A percentile compares a stretch with the other conserved stretches of the same genome.
phyloP scores from a whole-genome alignment of 2,113 vertebrate species.

The Odontesthes bonariensis region DNA sequence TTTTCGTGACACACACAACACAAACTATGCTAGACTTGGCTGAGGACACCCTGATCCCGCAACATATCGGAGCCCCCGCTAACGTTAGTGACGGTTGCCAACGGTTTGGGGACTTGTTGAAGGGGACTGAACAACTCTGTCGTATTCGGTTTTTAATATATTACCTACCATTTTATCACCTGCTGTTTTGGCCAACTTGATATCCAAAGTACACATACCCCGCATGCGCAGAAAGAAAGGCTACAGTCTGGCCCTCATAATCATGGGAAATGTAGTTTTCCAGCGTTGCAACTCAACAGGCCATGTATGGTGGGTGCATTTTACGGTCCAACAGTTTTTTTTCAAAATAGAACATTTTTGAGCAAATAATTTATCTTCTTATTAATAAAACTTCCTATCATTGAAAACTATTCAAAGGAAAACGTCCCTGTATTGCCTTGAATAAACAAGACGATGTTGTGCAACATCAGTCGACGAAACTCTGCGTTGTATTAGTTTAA shows the following conservation, averaged over 20 bases:
- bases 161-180: conserved; percentile 88
- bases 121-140: conserved; percentile 38
- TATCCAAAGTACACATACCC: conserved; percentile 63
- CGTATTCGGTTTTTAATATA: conserved; percentile 65
- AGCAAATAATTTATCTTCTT: not conserved
- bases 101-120: conserved; percentile 17
- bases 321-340: too few relatives aligned
- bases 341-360: too few relatives aligned
- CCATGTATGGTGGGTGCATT: not conserved
- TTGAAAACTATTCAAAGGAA: not conserved
- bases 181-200: conserved; percentile 85
- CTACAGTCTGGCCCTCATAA: not conserved
- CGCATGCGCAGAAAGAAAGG: conserved; percentile 79
- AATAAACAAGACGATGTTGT: not conserved
- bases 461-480: not conserved
- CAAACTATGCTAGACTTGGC: conserved; percentile 74
- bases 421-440: not conserved
- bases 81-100: not conserved
- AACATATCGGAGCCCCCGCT: not conserved
- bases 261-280: conserved; percentile 70
- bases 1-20: conserved; percentile 63
- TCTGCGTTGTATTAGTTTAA: conserved; percentile 1
- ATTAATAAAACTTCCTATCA: not conserved
- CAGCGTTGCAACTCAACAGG: not conserved
- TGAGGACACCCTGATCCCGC: conserved; percentile 51